Evolutionary conservation across 35 echinoderm and acorn worm genomes (phyloP).

Genomic region (Apostichopus californicus): DNA sequence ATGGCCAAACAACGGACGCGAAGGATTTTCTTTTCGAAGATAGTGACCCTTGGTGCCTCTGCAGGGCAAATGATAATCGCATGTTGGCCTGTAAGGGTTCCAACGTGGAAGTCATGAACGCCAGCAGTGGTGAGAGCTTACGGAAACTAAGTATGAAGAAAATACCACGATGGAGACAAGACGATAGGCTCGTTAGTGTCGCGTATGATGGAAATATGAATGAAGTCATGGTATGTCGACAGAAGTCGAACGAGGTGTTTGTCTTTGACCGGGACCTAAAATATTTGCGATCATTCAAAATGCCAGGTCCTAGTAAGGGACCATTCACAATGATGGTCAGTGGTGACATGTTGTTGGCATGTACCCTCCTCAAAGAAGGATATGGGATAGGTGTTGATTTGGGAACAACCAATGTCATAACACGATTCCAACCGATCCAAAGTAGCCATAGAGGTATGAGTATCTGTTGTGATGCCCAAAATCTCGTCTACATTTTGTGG

Average conservation of each 20-base stretch:
- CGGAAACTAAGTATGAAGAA: constrained; percentile 1
- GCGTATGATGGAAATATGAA: constrained; percentile 44
- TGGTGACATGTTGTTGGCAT: constrained; percentile 30
- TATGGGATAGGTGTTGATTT: constrained; percentile 31
- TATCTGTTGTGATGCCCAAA: constrained; percentile 18
- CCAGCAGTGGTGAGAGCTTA: constrained; percentile 27
- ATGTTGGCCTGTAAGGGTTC: constrained; percentile 31
- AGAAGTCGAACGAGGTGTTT: constrained; percentile 36
- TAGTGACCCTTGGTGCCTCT: constrained; percentile 16
- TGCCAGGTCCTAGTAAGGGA: constrained; percentile 41
- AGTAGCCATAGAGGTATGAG: not conserved
- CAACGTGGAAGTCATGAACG: constrained; percentile 18
- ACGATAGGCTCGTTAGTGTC: constrained; percentile 20
- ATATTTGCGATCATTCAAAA: constrained; percentile 31
- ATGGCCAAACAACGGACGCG: not conserved
- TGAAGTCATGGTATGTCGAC: constrained; percentile 24
- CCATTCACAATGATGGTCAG: constrained; percentile 30
- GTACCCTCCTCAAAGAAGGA: constrained; percentile 9
- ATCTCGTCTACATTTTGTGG: constrained; percentile 24
- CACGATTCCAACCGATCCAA: constrained; percentile 26
- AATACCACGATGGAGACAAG: constrained; percentile 34
- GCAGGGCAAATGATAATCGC: constrained; percentile 1
- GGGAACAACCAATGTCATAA: constrained; percentile 15
- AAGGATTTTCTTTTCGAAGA: constrained; percentile 52
- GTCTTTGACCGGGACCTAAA: constrained; percentile 45